These are phyloP conservation scores for Oscheius sp. DNA, from an alignment of 2,888 invertebrate species.

Conservation along the genomic window DNA sequence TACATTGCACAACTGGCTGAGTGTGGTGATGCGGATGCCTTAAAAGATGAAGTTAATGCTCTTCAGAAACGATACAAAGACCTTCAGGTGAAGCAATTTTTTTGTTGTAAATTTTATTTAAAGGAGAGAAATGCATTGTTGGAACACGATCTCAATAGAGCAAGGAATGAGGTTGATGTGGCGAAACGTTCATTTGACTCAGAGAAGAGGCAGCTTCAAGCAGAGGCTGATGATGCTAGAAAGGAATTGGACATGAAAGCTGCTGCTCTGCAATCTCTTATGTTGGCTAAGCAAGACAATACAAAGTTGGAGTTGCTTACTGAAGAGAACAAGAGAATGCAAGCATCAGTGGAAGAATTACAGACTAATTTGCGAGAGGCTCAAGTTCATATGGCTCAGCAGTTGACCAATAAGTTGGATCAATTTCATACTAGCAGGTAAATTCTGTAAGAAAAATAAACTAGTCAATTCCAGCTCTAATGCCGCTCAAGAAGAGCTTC, in stretches of 20 bases:
- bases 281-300: slow-evolving; percentile 56
- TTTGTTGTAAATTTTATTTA: neutral
- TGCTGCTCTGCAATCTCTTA: slow-evolving; percentile 61
- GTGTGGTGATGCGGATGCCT: slow-evolving; percentile 36
- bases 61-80: slow-evolving; percentile 21
- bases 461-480: neutral
- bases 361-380: slow-evolving; percentile 14
- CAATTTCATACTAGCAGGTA: slow-evolving; percentile 14
- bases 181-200: slow-evolving; percentile 4
- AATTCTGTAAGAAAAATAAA: neutral
- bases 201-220: slow-evolving; percentile 45
- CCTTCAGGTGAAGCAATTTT: slow-evolving; percentile 12
- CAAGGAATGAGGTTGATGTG: neutral
- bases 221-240: slow-evolving; percentile 51
- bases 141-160: slow-evolving; percentile 1
- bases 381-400: slow-evolving; percentile 22
- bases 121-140: neutral
- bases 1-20: slow-evolving; percentile 66
- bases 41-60: slow-evolving; percentile 36
- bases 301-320: slow-evolving; percentile 33
- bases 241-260: slow-evolving; percentile 59
- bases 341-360: slow-evolving; percentile 7
- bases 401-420: slow-evolving; percentile 21
- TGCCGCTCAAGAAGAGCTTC: slow-evolving; percentile 18
- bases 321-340: slow-evolving; percentile 35